These are phyloP conservation scores for Hydrophis major DNA, from an alignment of 2,797 vertebrate species.

Conservation along the genomic window DNA sequence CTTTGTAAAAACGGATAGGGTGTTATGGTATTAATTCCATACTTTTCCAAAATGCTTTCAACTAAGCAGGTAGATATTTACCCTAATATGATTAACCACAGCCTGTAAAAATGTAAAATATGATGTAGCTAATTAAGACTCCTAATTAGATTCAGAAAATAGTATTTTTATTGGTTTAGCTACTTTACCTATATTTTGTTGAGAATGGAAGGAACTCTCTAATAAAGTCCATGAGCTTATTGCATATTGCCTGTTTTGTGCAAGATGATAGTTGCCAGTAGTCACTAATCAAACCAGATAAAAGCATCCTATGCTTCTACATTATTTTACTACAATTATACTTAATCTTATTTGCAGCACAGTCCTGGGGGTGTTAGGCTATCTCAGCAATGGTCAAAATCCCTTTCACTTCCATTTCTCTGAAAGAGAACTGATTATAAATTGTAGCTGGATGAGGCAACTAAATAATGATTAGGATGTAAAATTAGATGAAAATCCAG, in stretches of 20 bases:
- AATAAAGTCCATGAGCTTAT: background rate
- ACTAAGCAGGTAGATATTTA: no score
- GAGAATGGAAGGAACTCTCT: background rate
- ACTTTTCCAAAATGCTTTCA: no score
- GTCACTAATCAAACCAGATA: background rate
- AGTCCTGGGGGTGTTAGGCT: background rate
- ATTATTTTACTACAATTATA: background rate
- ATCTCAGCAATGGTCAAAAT: background rate
- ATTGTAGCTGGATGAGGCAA: background rate
- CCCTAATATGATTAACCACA: background rate
- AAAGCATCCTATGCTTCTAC: background rate
- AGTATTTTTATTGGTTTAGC: background rate
- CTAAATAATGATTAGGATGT: background rate
- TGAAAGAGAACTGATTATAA: background rate
- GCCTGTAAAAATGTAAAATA: slow-evolving; percentile 18
- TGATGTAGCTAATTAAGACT: background rate
- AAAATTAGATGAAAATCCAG: background rate
- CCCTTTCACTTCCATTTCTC: background rate
- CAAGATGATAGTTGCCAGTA: background rate
- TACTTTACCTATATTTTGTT: background rate
- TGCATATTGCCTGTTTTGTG: background rate
- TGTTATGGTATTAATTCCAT: no score
- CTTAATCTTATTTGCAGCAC: background rate
- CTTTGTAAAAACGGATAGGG: no score
- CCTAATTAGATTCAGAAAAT: slow-evolving; percentile 4